Evolutionary conservation across 2,113 vertebrate genomes (phyloP), one percentile per base, ranked within the genome.

Genomic region (Pterocles orientalis): DNA sequence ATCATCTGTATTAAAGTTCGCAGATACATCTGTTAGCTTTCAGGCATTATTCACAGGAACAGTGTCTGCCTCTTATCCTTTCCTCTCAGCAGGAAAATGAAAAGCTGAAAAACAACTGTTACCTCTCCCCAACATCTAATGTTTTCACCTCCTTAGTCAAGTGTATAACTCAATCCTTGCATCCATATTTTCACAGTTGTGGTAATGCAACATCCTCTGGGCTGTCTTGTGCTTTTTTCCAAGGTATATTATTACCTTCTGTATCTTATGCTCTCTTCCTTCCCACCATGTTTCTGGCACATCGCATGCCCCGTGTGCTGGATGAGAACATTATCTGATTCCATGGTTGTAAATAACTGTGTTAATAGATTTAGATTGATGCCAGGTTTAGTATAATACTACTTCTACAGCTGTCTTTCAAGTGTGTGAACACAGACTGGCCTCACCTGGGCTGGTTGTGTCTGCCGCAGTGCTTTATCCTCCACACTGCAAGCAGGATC

Each of bases 331-430:
- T 83, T 62, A 81, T 82, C 79, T 81, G 53, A 70, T 80, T 88
- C 60, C 53, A 36, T 28, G 21, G 33, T 48, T 90, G 50, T 64
- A 90, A 90, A 51, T 94, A 83, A 88, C 65, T 86, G 47, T 53
- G 57, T 84, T 91, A 75, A 60, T 36, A 92, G 79, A 73, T 70
- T 79, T 65, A 82, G 71, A 86, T 93, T 66, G 83, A 88, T 88
- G 56, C n/a, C 76, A 83, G 76, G 77, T 91, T 91, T 78, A 70
- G 23, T 48, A 70, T 51, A 73, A 57, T 75, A 20, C 34, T 71
- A 31, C 18, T 58, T 92, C 47, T 62, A 45, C n/a, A 73, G 76
- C 64, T 77, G 2, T 80, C 47, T 90, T 94, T 86, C 54, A 65
- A 82, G n/a, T 14, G 5, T 58, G 31, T 68, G 72, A 83, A 86